Evolutionary conservation across 2,888 invertebrate species (phyloP).

Genomic region (Athetis lepigone): DNA sequence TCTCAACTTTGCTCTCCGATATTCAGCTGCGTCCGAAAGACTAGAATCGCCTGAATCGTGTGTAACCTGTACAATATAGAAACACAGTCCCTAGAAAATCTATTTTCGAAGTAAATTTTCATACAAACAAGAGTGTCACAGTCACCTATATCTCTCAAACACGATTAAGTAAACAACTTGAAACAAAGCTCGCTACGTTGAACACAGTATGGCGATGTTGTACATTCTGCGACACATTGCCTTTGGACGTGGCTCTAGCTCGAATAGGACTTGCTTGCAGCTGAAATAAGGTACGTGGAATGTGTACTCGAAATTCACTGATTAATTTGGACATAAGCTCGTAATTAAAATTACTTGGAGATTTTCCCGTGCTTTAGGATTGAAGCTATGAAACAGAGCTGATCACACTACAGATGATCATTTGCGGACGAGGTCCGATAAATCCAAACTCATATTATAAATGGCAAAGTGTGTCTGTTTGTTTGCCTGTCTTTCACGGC

Average conservation of each 20-base stretch:
- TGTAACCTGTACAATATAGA: no score
- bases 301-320: constrained; percentile 5
- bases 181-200: constrained; percentile 21
- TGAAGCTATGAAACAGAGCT: no score
- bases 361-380: background rate
- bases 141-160: constrained; percentile 33
- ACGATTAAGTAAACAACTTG: constrained; percentile 50
- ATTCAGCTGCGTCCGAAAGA: no score
- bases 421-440: no score
- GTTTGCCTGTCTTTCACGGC: no score
- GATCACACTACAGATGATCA: no score
- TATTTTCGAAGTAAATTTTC: constrained; percentile 49
- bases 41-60: no score
- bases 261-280: constrained; percentile 9
- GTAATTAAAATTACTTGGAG: no score
- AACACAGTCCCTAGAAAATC: constrained; percentile 15
- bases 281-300: constrained; percentile 1
- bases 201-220: constrained; percentile 31
- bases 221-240: constrained; percentile 49
- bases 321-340: constrained; percentile 2
- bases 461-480: no score
- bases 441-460: no score
- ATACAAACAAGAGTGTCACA: constrained; percentile 42
- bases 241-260: constrained; percentile 29
- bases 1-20: no score